phyloP scores from a whole-genome alignment of 2,797 vertebrate genomes.

The Otus scops region DNA sequence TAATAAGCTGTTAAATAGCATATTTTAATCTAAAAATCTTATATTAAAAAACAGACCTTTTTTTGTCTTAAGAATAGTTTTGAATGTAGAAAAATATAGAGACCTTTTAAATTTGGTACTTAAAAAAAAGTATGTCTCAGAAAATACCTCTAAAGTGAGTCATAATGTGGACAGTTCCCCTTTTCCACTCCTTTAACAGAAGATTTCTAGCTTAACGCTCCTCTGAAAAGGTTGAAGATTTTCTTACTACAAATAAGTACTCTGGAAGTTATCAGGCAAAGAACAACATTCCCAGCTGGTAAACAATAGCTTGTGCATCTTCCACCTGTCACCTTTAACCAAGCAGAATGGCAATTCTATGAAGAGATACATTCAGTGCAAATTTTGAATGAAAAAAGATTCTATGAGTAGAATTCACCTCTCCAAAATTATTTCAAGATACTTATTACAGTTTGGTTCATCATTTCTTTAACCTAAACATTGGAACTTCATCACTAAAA shows the following conservation, averaged over 20 bases:
- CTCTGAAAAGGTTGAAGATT: background rate
- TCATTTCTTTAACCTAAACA: background rate
- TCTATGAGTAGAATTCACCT: background rate
- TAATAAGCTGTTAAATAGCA: background rate
- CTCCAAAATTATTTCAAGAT: background rate
- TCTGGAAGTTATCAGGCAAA: background rate
- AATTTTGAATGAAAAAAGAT: background rate
- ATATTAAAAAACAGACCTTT: background rate
- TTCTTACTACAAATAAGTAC: background rate
- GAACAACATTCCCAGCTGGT: background rate
- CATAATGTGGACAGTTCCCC: background rate
- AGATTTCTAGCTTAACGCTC: background rate
- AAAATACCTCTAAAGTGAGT: background rate
- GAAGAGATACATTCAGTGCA: background rate
- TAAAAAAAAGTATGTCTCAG: background rate
- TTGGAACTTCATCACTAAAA: background rate
- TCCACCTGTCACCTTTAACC: background rate
- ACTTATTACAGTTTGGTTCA: background rate
- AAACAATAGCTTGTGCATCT: background rate
- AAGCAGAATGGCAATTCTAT: background rate
- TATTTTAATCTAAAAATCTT: background rate
- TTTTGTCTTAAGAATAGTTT: background rate
- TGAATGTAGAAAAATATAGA: background rate
- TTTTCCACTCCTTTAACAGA: background rate
- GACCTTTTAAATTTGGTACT: background rate